These are phyloP conservation scores for Pseudococcus viburni DNA, from an alignment of 2,888 invertebrate genomes.

Conservation along the genomic window DNA sequence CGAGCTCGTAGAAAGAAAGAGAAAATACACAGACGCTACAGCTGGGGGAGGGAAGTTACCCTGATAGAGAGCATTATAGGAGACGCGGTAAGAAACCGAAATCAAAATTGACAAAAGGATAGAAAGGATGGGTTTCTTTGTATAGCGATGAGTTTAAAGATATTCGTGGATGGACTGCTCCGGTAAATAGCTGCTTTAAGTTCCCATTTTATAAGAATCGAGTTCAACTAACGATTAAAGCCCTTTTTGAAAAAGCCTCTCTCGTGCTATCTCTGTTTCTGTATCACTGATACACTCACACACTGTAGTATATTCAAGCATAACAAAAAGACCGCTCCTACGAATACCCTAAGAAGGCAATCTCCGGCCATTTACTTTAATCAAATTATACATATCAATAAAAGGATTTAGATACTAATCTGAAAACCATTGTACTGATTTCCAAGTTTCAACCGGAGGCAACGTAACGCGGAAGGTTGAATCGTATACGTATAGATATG, in stretches of 20 bases:
- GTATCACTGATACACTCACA: background rate
- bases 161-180: constrained; percentile 50
- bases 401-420: constrained; percentile 62
- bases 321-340: constrained; percentile 53
- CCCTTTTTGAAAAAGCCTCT: constrained; percentile 38
- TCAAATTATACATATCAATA: constrained; percentile 61
- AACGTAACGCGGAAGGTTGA: constrained; percentile 8
- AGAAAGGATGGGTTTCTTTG: constrained; percentile 52
- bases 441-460: constrained; percentile 11
- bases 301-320: background rate
- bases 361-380: constrained; percentile 50
- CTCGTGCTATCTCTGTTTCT: background rate
- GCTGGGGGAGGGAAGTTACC: background rate
- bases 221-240: constrained; percentile 55
- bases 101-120: constrained; percentile 54
- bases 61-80: constrained; percentile 3
- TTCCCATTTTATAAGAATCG: constrained; percentile 38
- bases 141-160: constrained; percentile 51
- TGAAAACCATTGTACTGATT: constrained; percentile 57
- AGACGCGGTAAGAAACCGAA: constrained; percentile 51
- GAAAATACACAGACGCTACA: background rate
- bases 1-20: background rate
- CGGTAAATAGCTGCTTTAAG: constrained; percentile 54
- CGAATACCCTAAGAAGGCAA: constrained; percentile 22
- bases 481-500: background rate